Base-by-base conservation (phyloP, 2,888 invertebrate genomes). In the Balanococcus diminutus region DNA sequence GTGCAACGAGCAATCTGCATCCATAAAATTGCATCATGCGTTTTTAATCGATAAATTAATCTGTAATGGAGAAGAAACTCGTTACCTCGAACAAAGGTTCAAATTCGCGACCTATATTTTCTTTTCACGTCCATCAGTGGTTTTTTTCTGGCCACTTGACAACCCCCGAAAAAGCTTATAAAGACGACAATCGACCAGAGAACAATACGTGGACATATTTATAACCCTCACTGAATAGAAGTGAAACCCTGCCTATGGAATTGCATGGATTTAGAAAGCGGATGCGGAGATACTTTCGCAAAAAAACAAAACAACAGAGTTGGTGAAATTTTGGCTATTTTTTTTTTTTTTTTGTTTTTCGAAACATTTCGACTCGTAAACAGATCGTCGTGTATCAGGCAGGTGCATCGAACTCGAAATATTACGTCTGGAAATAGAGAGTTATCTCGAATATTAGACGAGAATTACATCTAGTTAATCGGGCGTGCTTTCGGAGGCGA, bases 381-480 rank as follows among this genome's bases (percentile, higher is more conserved):
- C n/a, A n/a, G n/a, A 42, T 42, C 42, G 2, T 42, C 14, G 11
- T 42, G 11, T 9, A 2, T 25, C 4, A 67, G 28, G 19, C 9
- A 2, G 32, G 75, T 32, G n/a, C 75, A 22, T 32, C 75, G 75
- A 75, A 75, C 75, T n/a, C 25, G 19, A 67, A 67, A 67, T 28
- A 67, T 67, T 67, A 14, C 61, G 61, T 28, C 61, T 67, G 61
- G 61, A 67, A 25, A 25, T 67, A 14, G 61, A 67, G 61, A 67
- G 28, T 67, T 67, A 25, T 28, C 28, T 28, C 28, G 28, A 67
- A 67, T 28, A 67, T 67, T 28, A 28, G 14, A 67, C 11, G 61
- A 14, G 61, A 67, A 67, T 67, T 67, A 67, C 61, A 67, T 67
- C 25, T 11, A 67, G 14, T 67, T 67, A 67, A 67, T 67, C 61